Evolutionary conservation across 1,140 invertebrate species (phyloP), one percentile per base, ranked within the genome.

Genomic region (Calliopsis andreniformis): DNA sequence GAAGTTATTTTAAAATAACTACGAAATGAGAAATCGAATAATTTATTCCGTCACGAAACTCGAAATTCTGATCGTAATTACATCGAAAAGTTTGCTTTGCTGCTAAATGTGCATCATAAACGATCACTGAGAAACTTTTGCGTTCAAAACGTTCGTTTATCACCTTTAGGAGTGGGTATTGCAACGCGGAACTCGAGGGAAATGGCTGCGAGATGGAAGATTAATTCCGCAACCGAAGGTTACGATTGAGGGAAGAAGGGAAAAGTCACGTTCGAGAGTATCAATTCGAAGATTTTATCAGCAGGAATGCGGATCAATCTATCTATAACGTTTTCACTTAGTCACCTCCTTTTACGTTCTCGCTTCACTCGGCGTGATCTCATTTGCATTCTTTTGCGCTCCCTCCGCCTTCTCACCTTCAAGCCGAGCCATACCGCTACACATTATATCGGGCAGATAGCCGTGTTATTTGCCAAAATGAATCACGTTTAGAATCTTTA

Each of bases 271-370:
- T 68, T 76, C 20, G 12, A 3, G 30, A n/a, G 63, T 75, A 67
- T 75, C 62, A 67, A 67, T 56, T 58, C 39, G 25, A 75, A 56
- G 71, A 75, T 75, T 75, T 75, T 75, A 75, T 75, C 71, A 58
- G 42, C 39, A 18, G 30, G 30, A 58, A 58, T 58, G 63, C 18
- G 58, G 63, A 75, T 75, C 71, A 42, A 68, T 76, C 63, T 58
- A 68, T 67, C 72, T 68, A 68, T 67, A 76, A 76, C 39, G 63
- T 39, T 76, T 68, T 76, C 63, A 76, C 72, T 76, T 67, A 76
- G 63, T 43, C 53, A 56, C 51, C 63, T 68, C 16, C 69, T 72
- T 42, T 35, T 28, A 20, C 28, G n/a, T 49, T 23, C 30, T 18
- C 47, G 28, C 20, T 53, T 49, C n/a, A 0, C 23, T 30, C 42